These are phyloP conservation scores for Halcyon smyrnensis DNA, from an alignment of 2,797 vertebrate genomes.

Conservation along the genomic window DNA sequence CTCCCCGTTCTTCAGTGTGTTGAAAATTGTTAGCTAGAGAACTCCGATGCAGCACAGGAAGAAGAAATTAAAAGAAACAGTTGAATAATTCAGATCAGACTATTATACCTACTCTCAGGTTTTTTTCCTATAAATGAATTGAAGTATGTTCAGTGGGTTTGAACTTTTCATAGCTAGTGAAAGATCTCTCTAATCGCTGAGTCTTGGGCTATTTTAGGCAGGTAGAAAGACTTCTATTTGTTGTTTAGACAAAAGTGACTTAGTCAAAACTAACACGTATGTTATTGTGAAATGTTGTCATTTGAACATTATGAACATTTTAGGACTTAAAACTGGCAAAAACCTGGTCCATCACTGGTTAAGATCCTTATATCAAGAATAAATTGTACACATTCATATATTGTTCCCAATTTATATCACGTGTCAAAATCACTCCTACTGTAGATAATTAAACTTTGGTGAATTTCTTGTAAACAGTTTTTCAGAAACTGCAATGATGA, in stretches of 20 bases:
- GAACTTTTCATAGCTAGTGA: neutral
- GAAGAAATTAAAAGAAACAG: neutral
- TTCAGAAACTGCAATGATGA: neutral
- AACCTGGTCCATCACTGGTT: neutral
- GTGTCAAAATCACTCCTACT: neutral
- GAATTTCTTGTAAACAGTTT: slow-evolving; percentile 1
- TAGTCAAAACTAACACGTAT: neutral
- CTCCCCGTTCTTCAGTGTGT: accelerated
- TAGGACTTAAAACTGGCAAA: neutral
- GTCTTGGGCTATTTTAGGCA: neutral
- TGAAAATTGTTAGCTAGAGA: neutral
- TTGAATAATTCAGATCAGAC: neutral
- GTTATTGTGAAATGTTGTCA: neutral
- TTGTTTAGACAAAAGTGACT: neutral
- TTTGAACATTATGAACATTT: neutral
- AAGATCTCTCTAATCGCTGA: neutral
- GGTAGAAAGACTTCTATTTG: neutral
- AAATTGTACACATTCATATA: neutral
- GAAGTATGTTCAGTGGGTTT: neutral
- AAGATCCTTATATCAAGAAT: neutral
- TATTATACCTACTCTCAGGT: neutral
- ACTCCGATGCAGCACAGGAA: neutral
- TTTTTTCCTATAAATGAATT: neutral
- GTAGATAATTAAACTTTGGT: slow-evolving; percentile 4
- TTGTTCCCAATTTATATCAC: neutral